phyloP scores from a whole-genome alignment of 2,888 invertebrate species.

The Caradrina clavipalpis region DNA sequence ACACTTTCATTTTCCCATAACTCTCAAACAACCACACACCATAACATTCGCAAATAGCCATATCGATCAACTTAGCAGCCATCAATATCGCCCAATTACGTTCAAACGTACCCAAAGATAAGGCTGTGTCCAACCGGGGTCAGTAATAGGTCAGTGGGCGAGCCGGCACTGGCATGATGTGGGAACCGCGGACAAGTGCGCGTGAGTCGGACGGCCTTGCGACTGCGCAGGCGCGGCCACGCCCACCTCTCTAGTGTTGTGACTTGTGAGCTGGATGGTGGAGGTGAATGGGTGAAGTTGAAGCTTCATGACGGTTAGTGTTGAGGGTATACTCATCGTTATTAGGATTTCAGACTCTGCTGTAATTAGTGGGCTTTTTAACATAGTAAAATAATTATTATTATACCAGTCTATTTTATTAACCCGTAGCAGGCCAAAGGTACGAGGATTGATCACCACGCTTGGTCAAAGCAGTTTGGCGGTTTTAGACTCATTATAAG shows the following conservation, averaged over 20 bases:
- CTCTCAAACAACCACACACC: constrained; percentile 6
- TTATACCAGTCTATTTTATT: too few species aligned
- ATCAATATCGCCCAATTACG: constrained; percentile 53
- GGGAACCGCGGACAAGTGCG: constrained; percentile 66
- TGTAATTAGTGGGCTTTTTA: not conserved
- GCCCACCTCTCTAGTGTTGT: constrained; percentile 58
- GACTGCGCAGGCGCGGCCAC: constrained; percentile 48
- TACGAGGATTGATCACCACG: too few species aligned
- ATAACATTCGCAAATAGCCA: constrained; percentile 39
- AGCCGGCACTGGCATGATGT: constrained; percentile 54
- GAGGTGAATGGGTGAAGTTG: constrained; percentile 1
- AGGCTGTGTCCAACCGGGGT: constrained; percentile 53
- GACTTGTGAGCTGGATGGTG: constrained; percentile 6
- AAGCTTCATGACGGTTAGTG: not conserved
- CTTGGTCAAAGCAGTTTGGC: too few species aligned
- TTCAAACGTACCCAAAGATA: constrained; percentile 23
- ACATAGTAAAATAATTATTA: too few species aligned
- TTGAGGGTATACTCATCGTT: too few species aligned
- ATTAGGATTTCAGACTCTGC: not conserved
- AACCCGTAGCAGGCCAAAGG: too few species aligned
- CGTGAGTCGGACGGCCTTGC: constrained; percentile 67
- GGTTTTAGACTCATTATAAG: too few species aligned
- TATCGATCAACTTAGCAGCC: constrained; percentile 34
- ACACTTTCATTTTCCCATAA: constrained; percentile 29
- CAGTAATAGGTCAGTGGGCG: constrained; percentile 64